These are phyloP conservation scores for Okamejei kenojei DNA, from an alignment of 2,797 vertebrate species.

Conservation along the genomic window DNA sequence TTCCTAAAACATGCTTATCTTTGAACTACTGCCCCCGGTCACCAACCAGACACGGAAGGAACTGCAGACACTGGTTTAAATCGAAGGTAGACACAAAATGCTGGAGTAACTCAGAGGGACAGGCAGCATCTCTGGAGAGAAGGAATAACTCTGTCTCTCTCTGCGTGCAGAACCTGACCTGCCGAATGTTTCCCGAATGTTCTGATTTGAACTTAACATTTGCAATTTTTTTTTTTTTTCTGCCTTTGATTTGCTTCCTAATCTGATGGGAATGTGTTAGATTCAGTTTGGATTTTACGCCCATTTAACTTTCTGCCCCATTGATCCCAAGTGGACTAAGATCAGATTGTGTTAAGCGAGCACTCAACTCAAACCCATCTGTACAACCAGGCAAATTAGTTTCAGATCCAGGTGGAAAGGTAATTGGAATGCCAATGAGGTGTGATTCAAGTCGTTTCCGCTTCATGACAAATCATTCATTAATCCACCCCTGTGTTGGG, in stretches of 20 bases:
- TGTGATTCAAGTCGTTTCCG: neutral
- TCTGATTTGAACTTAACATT: no score
- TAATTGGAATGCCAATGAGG: neutral
- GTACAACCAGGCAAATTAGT: neutral
- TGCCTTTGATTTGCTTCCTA: neutral
- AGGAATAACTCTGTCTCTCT: no score
- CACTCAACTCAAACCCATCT: neutral
- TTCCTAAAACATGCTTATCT: no score
- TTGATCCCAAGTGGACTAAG: neutral
- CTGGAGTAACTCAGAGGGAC: no score
- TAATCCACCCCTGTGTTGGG: neutral
- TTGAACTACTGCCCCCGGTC: no score
- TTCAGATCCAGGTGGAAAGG: neutral
- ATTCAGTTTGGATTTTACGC: neutral
- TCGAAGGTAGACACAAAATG: no score
- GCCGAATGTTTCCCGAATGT: no score
- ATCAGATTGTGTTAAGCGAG: neutral
- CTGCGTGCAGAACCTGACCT: no score
- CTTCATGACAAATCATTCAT: neutral
- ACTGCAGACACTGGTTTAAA: no score
- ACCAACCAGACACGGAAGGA: no score
- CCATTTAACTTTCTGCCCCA: neutral
- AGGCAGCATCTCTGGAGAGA: no score
- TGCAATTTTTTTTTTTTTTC: no score
- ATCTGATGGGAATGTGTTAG: neutral